Evolutionary conservation across 2,113 vertebrate genomes (phyloP).

Genomic region (Todiramphus saurophagus): DNA sequence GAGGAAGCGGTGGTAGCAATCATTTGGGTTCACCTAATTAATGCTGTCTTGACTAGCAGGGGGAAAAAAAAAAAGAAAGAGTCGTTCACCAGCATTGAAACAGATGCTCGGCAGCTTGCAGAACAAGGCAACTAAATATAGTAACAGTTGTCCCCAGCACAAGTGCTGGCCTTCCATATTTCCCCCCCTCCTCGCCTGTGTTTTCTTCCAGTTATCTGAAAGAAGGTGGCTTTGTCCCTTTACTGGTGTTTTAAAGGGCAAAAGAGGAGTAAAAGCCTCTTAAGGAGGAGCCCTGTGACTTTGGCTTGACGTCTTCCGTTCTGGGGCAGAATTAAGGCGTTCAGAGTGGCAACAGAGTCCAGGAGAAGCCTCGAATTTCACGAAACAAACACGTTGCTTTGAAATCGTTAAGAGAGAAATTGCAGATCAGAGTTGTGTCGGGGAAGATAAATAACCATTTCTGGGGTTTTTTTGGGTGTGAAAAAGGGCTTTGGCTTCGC

Average conservation of each 20-base stretch:
- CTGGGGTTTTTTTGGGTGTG: fast-evolving
- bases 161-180: conserved; percentile 22
- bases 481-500: neutral
- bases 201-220: neutral
- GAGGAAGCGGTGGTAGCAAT: neutral
- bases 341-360: neutral
- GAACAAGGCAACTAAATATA: conserved; percentile 54
- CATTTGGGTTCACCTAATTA: conserved; percentile 29
- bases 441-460: neutral
- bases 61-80: neutral
- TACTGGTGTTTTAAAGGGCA: conserved; percentile 35
- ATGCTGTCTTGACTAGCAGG: neutral
- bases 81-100: conserved; percentile 14
- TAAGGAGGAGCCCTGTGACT: conserved; percentile 3
- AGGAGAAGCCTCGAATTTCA: neutral
- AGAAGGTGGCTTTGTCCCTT: neutral
- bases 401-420: fast-evolving
- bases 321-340: neutral
- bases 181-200: neutral
- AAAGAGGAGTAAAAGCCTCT: conserved; percentile 31
- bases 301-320: neutral
- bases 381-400: neutral
- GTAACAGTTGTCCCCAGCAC: conserved; percentile 46
- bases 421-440: neutral
- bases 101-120: conserved; percentile 38